Conservation (phyloP, 2,113 vertebrate genomes). For the Prionailurus bengalensis region DNA sequence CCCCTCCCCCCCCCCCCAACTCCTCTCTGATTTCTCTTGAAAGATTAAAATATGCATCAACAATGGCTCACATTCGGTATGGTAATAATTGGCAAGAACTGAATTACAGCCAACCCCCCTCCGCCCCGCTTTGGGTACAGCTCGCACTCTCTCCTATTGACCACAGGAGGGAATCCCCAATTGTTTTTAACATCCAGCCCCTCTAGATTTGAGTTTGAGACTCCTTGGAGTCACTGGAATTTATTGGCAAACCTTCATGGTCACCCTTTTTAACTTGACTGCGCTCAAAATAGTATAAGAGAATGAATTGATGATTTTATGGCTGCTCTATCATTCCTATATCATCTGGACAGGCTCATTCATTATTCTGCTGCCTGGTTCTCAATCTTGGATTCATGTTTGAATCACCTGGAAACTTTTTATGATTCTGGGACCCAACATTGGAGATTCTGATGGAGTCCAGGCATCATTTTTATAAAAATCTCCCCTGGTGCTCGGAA, state of each 20-base stretch:
- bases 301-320: neutral
- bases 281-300: neutral
- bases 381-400: neutral
- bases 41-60: neutral
- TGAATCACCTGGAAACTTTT: neutral
- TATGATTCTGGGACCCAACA: neutral
- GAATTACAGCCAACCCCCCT: neutral
- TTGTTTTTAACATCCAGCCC: neutral
- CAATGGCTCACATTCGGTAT: neutral
- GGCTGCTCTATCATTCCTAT: neutral
- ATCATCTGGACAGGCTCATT: neutral
- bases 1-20: no score
- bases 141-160: neutral
- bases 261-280: neutral
- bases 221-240: neutral
- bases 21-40: constrained; percentile 30
- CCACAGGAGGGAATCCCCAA: neutral
- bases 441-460: neutral
- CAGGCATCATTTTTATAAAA: neutral
- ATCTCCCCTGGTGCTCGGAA: neutral
- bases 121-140: neutral
- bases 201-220: neutral
- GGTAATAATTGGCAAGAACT: neutral
- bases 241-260: neutral
- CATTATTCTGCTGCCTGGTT: neutral